Base-by-base conservation (phyloP, 1,140 invertebrate species). In the Caenorhabditis inopinata region DNA sequence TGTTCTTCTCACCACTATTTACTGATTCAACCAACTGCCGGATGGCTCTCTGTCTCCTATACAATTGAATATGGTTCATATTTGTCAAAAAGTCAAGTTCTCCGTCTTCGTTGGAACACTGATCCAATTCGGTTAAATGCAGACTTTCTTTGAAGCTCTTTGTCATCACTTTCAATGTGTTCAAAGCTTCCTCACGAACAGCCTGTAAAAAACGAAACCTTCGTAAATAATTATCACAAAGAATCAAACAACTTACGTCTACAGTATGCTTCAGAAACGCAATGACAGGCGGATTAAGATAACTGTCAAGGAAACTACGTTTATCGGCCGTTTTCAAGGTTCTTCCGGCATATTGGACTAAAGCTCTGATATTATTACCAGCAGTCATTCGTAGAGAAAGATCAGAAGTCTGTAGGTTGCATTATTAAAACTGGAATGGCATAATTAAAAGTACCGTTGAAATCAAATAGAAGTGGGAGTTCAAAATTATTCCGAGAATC, bases 361-460 rank as follows among this genome's bases (percentile, higher is more conserved):
- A 77, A 86, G 91, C 89, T 91, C 93, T 87, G 18, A 97, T 87
- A 85, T 93, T 93, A 82, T 93, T 90, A 0, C 92, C 92, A n/a
- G 94, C 92, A 87, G 91, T 92, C 80, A 95, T 94, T 58, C 92
- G 90, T 73, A 97, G 88, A 0, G 94, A 93, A 78, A 96, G 90
- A 88, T 97, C 95, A 81, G 45, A 23, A 5, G 53, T 76, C 75
- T 81, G 73, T 29, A 81, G 29, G 38, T 42, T 84, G 38, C 0
- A 76, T 14, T 11, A 23, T 79, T 62, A 27, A 68, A 0, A 62
- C n/a, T n/a, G n/a, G 5, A 27, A 83, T 7, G 7, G 76, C 18
- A 73, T 32, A 18, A 73, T 79, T 32, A 25, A 23, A 81, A 85
- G 14, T 42, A 78, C 38, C 78, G 85, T 84, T 83, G 91, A 91